These are phyloP conservation scores for Microcebus griseorufus DNA, from an alignment of 2,113 vertebrate genomes.

Conservation along the genomic window DNA sequence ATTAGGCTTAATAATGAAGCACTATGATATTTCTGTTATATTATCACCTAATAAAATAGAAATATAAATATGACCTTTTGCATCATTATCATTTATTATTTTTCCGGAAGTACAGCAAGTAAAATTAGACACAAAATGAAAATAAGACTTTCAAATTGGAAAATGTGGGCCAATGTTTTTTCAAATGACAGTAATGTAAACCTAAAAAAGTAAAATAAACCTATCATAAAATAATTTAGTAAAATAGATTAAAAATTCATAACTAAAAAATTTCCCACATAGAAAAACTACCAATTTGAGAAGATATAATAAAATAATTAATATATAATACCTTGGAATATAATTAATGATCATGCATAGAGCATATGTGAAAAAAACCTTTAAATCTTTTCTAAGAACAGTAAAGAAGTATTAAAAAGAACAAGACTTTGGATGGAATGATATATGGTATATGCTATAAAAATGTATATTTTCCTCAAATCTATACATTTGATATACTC, in stretches of 20 bases:
- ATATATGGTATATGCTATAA: background rate
- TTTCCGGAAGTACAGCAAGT: background rate
- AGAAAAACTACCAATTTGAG: background rate
- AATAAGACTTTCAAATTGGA: background rate
- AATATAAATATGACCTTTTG: background rate
- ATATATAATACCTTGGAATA: background rate
- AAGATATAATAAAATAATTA: background rate
- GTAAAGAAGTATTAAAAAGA: constrained; percentile 3
- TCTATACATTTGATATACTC: background rate
- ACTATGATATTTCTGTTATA: background rate
- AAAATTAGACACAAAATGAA: background rate
- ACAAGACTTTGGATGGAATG: background rate
- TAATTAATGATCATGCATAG: background rate
- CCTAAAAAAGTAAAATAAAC: background rate
- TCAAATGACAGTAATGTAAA: background rate
- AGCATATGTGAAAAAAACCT: background rate
- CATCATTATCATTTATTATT: background rate
- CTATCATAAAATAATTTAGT: background rate
- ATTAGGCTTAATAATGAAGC: background rate
- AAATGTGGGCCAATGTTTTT: background rate
- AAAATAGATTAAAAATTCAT: background rate
- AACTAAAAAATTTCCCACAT: background rate
- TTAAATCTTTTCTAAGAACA: background rate
- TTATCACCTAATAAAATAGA: background rate
- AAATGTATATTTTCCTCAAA: background rate